Conservation (phyloP, 2,113 vertebrate species). For the Saccopteryx leptura region DNA sequence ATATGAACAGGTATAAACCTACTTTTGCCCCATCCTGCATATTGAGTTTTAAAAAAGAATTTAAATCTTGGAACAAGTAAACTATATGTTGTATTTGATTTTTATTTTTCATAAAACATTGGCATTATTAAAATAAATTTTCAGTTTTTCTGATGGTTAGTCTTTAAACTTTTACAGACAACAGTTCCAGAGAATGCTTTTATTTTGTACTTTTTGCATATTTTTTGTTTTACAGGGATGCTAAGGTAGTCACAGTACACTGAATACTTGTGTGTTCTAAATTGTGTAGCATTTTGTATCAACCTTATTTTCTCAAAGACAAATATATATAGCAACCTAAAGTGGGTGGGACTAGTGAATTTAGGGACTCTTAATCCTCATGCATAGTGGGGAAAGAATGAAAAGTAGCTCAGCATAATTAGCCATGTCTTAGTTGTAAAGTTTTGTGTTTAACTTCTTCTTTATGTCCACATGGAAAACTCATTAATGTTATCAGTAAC, state of each 20-base stretch:
- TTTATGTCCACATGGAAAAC: conserved; percentile 44
- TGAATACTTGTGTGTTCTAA: conserved; percentile 49
- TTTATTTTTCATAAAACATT: conserved; percentile 42
- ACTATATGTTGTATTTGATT: conserved; percentile 54
- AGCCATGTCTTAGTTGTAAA: conserved; percentile 59
- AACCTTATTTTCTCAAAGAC: conserved; percentile 53
- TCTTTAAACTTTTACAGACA: conserved; percentile 18
- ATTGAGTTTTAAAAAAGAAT: conserved; percentile 60
- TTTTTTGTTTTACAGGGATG: conserved; percentile 33
- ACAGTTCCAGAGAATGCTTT: conserved; percentile 1
- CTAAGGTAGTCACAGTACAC: not conserved
- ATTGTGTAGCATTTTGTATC: conserved; percentile 55
- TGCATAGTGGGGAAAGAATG: not conserved
- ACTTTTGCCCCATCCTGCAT: not conserved
- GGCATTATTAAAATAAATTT: conserved; percentile 21
- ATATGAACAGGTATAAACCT: not conserved
- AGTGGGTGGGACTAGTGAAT: conserved; percentile 23
- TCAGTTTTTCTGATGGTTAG: conserved; percentile 41
- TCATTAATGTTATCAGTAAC: conserved; percentile 50
- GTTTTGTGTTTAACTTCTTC: conserved; percentile 65
- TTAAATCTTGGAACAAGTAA: conserved; percentile 53
- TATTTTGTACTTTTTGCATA: conserved; percentile 44
- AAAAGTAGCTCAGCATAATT: conserved; percentile 66
- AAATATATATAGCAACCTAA: not conserved
- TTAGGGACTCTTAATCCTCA: conserved; percentile 1